These are phyloP conservation scores for Sphenopsis melanotis DNA, from an alignment of 2,797 vertebrate genomes.

Conservation along the genomic window DNA sequence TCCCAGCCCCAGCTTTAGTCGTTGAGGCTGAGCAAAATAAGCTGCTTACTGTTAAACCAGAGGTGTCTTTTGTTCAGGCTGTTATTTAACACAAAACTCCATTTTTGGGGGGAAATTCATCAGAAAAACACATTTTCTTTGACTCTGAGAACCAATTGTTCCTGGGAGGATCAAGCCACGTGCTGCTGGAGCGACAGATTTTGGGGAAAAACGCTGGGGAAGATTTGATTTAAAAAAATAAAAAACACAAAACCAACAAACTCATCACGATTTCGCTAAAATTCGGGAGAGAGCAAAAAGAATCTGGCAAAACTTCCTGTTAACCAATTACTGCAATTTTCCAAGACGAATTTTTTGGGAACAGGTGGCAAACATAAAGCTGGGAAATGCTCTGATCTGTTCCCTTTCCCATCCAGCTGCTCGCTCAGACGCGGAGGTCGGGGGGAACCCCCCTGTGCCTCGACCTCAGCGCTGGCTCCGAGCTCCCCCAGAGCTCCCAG, in stretches of 20 bases:
- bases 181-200: neutral
- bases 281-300: neutral
- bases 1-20: constrained; percentile 11
- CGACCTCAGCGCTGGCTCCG: rapidly evolving
- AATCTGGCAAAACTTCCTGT: neutral
- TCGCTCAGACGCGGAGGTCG: rapidly evolving
- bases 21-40: constrained; percentile 12
- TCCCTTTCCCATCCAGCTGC: constrained; percentile 9
- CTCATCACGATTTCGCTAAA: neutral
- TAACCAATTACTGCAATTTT: neutral
- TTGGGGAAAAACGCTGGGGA: neutral
- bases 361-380: neutral
- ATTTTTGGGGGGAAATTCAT: neutral
- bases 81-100: constrained; percentile 19
- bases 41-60: constrained; percentile 41
- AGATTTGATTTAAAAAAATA: neutral
- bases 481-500: neutral
- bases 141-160: neutral
- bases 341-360: neutral
- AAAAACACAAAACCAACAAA: neutral
- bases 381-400: neutral
- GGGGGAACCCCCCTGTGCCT: neutral
- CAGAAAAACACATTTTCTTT: neutral
- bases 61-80: constrained; percentile 31
- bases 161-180: neutral